Percentiles rank a stretch among this genome's conserved stretches.
Evolutionary conservation across 2,888 invertebrate genomes (phyloP).

Genomic region (Cheilosia grossa): DNA sequence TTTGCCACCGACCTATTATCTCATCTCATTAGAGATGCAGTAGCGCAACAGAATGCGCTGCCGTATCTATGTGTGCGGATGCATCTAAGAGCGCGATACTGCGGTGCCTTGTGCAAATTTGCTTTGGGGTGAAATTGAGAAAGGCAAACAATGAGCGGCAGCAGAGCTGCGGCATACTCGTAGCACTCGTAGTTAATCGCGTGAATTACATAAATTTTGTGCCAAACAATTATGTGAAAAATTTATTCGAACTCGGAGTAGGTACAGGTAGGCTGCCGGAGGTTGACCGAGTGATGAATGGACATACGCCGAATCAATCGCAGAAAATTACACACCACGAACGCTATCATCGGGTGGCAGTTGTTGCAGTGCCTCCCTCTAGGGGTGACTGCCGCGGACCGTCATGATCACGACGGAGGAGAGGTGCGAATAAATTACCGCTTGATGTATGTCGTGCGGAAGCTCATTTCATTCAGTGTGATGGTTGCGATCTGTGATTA

Average conservation of each 20-base stretch:
- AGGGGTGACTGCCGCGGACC: conserved; percentile 35
- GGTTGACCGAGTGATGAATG: conserved; percentile 67
- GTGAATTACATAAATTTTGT: conserved; percentile 68
- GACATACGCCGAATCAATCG: conserved; percentile 69
- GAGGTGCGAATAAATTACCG: conserved; percentile 68
- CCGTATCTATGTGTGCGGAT: background rate
- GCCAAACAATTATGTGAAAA: conserved; percentile 70
- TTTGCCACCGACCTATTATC: conserved; percentile 68
- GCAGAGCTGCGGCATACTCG: background rate
- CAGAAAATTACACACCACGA: conserved; percentile 69
- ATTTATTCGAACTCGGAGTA: conserved; percentile 61
- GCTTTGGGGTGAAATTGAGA: conserved; percentile 63
- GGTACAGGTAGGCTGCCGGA: conserved; percentile 39
- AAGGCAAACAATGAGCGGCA: conserved; percentile 54
- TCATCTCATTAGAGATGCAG: conserved; percentile 74
- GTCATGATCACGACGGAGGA: conserved; percentile 15
- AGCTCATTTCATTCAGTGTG: conserved; percentile 58
- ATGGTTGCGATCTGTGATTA: conserved; percentile 52
- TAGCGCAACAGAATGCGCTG: conserved; percentile 16
- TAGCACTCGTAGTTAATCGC: conserved; percentile 55
- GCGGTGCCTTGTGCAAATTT: conserved; percentile 57
- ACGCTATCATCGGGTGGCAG: conserved; percentile 35
- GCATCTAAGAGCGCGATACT: conserved; percentile 23
- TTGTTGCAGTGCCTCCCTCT: conserved; percentile 15
- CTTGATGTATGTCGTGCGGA: conserved; percentile 70